Conservation (phyloP, 2,113 vertebrate genomes). For the Lutjanus erythropterus region DNA sequence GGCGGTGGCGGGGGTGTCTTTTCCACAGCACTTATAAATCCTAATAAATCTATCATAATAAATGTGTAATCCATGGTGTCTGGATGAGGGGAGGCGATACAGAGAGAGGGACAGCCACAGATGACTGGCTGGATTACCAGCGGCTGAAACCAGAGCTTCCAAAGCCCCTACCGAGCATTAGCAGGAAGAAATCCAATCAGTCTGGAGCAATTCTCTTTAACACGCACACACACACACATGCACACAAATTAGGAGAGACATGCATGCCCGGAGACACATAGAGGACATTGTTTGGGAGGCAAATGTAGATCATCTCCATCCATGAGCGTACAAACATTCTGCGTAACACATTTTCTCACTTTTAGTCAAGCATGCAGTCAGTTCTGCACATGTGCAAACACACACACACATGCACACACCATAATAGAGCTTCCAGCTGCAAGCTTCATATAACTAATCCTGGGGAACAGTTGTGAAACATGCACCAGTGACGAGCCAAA, state of each 20-base stretch:
- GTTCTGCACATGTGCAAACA: conserved; percentile 18
- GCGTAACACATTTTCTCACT: conserved; percentile 46
- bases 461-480: conserved; percentile 66
- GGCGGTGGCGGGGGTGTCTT: conserved; percentile 50
- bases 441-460: conserved; percentile 55
- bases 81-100: conserved; percentile 73
- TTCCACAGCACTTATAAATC: conserved; percentile 73
- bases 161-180: conserved; percentile 79
- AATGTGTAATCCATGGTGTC: conserved; percentile 79
- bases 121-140: conserved; percentile 81
- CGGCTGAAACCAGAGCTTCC: conserved; percentile 79
- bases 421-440: conserved; percentile 59
- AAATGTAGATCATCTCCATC: conserved; percentile 50
- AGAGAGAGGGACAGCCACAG: conserved; percentile 75
- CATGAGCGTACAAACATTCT: conserved; percentile 22
- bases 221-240: conserved; percentile 33
- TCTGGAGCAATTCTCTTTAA: conserved; percentile 74
- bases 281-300: conserved; percentile 66
- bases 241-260: conserved; percentile 43
- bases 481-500: conserved; percentile 69
- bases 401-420: conserved; percentile 5
- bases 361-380: conserved; percentile 15
- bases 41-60: conserved; percentile 83
- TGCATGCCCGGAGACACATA: conserved; percentile 33
- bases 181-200: conserved; percentile 81